Evolutionary conservation across 2,888 invertebrate genomes (phyloP).

Genomic region (Drosophila kanekoi): DNA sequence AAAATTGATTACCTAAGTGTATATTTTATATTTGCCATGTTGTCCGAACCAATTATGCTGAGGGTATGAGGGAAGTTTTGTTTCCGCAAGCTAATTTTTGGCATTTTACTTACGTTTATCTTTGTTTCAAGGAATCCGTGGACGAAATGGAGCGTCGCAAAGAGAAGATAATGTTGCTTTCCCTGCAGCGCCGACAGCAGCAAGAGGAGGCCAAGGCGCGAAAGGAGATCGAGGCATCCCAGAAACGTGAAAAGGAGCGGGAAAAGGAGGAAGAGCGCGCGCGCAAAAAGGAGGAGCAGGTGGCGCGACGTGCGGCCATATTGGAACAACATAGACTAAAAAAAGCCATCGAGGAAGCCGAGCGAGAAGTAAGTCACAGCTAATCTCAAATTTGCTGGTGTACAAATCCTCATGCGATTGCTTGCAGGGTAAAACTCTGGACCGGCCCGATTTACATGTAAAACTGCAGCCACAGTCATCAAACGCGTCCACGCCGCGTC

Average conservation of each 20-base stretch:
- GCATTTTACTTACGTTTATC: background rate
- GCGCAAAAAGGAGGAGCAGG: conserved; percentile 92
- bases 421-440: conserved; percentile 91
- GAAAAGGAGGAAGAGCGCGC: conserved; percentile 91
- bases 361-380: conserved; percentile 88
- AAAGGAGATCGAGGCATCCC: conserved; percentile 93
- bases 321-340: conserved; percentile 97
- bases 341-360: conserved; percentile 96
- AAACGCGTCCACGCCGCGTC: conserved; percentile 86
- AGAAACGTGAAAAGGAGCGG: conserved; percentile 91
- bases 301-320: conserved; percentile 93
- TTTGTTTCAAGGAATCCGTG: conserved; percentile 88
- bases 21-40: conserved; percentile 1
- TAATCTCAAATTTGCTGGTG: fast-evolving
- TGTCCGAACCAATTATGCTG: background rate
- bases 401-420: background rate
- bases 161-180: conserved; percentile 95
- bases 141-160: conserved; percentile 97
- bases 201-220: conserved; percentile 94
- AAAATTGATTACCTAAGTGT: background rate
- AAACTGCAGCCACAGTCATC: conserved; percentile 86
- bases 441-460: conserved; percentile 88
- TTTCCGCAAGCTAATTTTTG: too few relatives aligned
- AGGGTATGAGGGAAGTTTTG: background rate
- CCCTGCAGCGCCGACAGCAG: conserved; percentile 95